Evolutionary conservation across 2,113 vertebrate species (phyloP), one percentile per base, ranked within the genome.

Genomic region (Pelobates fuscus): DNA sequence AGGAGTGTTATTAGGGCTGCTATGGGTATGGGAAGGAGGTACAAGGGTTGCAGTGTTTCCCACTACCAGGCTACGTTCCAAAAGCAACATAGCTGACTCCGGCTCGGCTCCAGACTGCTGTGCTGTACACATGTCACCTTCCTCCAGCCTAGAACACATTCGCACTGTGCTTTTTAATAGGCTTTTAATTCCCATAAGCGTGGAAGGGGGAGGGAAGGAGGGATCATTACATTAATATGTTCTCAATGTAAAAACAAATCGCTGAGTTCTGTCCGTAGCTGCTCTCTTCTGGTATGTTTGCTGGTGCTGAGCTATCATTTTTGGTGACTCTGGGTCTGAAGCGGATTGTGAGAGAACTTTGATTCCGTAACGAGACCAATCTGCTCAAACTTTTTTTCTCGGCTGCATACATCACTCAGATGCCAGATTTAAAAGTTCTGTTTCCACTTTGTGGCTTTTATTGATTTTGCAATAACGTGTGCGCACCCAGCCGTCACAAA

Each of bases 121-220:
- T 68, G 61, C 73, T 76, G 65, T 76, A 76, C 65, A 76, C 73
- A 76, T 68, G 65, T 64, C 73, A 68, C 64, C 73, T 76, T 68
- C 73, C 65, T 76, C 73, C 63, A 37, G 73, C 73, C 73, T 67
- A 64, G 55, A 76, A 76, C 73, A 76, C 73, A 76, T 76, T 76
- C 73, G 64, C 73, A 76, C 73, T 76, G 64, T 76, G 55, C 73
- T 55, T 76, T 76, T 76, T 76, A 76, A 76, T 76, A 76, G 73
- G 73, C 73, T 67, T 76, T 76, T 76, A 76, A 76, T 76, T 76
- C 73, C 65, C 65, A 76, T 60, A 76, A 68, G 73, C 55, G 55
- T 76, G 65, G 64, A 67, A 61, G 55, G 72, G 64, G 72, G 73
- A 76, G 73, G 65, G 55, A 59, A 58, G n/a, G 55, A 68, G 65